phyloP scores from a whole-genome alignment of 2,113 vertebrate species.

The Suncus etruscus region DNA sequence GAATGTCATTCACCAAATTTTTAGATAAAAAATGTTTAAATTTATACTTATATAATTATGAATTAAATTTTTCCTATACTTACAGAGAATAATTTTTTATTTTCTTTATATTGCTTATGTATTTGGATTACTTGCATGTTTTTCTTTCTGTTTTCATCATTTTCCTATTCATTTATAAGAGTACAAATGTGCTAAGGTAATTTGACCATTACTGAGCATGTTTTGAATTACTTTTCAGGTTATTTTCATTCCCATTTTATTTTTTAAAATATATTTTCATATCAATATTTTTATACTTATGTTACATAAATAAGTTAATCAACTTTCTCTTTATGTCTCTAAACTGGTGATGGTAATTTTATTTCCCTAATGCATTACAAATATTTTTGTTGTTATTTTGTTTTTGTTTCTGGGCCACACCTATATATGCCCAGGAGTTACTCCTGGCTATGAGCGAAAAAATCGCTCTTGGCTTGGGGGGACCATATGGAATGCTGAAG shows the following conservation, averaged over 20 bases:
- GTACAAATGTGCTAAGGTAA: not conserved
- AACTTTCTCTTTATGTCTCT: conserved; percentile 1
- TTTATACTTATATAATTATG: conserved; percentile 32
- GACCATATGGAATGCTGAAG: no score
- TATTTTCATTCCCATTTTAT: not conserved
- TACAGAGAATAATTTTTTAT: conserved; percentile 34
- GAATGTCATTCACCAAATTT: not conserved
- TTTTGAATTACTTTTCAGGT: conserved; percentile 8
- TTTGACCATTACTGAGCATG: not conserved
- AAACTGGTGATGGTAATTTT: not conserved
- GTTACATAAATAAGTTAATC: not conserved
- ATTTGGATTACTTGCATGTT: not conserved
- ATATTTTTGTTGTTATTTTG: no score
- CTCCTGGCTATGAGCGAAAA: no score
- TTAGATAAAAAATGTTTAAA: not conserved
- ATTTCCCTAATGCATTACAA: not conserved
- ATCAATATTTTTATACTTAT: conserved; percentile 36
- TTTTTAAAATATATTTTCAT: conserved; percentile 41
- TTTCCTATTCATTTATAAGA: conserved; percentile 16
- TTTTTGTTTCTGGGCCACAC: no score
- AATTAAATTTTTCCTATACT: conserved; percentile 31
- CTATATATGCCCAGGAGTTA: no score
- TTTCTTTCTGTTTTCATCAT: not conserved
- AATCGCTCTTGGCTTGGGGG: no score
- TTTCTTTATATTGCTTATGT: not conserved